These are phyloP conservation scores for Ciconia stormi DNA, from an alignment of 2,113 vertebrate species.

Conservation along the genomic window DNA sequence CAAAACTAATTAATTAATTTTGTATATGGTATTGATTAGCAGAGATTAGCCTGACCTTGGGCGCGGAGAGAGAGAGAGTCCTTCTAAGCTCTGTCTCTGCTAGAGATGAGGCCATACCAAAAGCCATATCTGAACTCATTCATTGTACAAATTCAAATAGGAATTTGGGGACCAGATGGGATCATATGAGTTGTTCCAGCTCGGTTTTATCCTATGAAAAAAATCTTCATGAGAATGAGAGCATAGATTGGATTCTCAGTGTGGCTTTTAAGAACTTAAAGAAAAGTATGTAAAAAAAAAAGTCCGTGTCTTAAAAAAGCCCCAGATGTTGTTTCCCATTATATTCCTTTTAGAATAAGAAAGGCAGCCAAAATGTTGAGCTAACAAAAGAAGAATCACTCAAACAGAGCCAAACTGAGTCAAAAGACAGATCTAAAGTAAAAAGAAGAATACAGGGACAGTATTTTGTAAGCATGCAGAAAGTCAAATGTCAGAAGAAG, in stretches of 20 bases:
- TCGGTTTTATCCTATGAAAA: background rate
- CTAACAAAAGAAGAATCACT: background rate
- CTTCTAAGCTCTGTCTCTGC: background rate
- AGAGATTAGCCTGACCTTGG: background rate
- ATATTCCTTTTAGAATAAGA: background rate
- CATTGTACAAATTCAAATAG: background rate
- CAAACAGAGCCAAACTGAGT: background rate
- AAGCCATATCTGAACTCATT: background rate
- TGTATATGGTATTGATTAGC: background rate
- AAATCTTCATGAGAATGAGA: background rate
- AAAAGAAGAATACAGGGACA: background rate
- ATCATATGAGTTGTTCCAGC: background rate
- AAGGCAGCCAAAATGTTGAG: background rate
- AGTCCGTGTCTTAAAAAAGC: background rate
- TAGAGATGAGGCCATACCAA: background rate
- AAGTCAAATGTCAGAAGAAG: background rate
- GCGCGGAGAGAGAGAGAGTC: background rate
- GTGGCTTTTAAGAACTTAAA: background rate
- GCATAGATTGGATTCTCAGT: background rate
- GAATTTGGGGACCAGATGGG: background rate
- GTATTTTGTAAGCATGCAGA: background rate
- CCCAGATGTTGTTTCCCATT: background rate
- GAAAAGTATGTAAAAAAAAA: background rate
- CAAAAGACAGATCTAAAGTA: background rate
- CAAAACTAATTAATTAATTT: background rate